Percentiles rank a stretch among this genome's conserved stretches.
Evolutionary conservation across 30 jellyfish, hydroid and myxozoan species (phyloP).

Genomic region (Aurelia coerulea): DNA sequence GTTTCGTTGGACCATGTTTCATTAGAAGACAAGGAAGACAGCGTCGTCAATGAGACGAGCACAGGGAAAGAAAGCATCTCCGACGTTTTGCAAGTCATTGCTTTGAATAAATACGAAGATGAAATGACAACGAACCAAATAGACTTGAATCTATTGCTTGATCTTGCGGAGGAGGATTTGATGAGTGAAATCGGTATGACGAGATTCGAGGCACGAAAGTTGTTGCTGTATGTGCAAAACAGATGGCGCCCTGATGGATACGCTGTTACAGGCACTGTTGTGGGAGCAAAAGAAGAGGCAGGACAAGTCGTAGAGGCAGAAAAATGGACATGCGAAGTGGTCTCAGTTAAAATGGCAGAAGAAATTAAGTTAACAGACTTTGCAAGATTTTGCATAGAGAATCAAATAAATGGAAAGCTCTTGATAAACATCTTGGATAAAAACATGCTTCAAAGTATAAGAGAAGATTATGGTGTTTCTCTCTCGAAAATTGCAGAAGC

Average conservation of each 20-base stretch:
- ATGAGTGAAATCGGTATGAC: conserved; percentile 59
- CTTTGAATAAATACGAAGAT: background rate
- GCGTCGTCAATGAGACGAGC: too few species aligned
- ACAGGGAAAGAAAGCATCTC: background rate
- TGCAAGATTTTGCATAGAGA: conserved; percentile 52
- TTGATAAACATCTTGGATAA: conserved; percentile 16
- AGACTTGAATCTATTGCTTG: conserved; percentile 28
- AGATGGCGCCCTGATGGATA: conserved; percentile 68
- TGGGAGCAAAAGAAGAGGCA: background rate
- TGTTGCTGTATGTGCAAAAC: conserved; percentile 12
- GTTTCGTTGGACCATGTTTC: too few species aligned
- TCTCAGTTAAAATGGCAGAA: conserved; percentile 2
- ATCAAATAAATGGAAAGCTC: conserved; percentile 57
- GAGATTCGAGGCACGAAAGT: conserved; percentile 61
- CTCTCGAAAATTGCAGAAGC: conserved; percentile 27
- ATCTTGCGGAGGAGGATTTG: conserved; percentile 38
- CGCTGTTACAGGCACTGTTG: too few species aligned
- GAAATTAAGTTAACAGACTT: conserved; percentile 21
- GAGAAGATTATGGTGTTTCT: conserved; percentile 48
- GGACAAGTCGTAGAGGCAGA: background rate
- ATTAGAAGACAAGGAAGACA: too few species aligned
- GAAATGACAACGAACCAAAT: conserved; percentile 15
- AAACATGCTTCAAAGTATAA: conserved; percentile 9
- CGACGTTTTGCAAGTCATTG: background rate
- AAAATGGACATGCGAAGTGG: conserved; percentile 54